These are phyloP conservation scores for Amiota communis DNA, from an alignment of 2,888 invertebrate genomes.

Conservation along the genomic window DNA sequence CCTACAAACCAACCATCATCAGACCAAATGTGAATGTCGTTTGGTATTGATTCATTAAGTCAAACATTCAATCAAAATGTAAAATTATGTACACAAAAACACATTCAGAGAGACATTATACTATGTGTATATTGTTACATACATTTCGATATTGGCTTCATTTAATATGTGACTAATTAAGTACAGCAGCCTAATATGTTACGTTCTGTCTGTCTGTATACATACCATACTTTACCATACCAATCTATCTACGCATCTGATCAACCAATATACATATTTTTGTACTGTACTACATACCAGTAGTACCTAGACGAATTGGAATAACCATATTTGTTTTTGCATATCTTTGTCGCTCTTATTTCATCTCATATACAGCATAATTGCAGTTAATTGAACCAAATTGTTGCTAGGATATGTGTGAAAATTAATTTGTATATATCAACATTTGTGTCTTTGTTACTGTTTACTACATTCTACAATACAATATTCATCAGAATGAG, in stretches of 20 bases:
- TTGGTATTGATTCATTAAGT: not conserved
- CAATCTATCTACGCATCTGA: no score
- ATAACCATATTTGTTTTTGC: not conserved
- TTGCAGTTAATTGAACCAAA: slow-evolving; percentile 58
- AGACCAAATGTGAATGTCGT: slow-evolving; percentile 23
- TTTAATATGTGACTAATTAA: slow-evolving; percentile 55
- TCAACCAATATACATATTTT: no score
- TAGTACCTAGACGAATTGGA: no score
- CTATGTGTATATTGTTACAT: not conserved
- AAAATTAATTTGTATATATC: slow-evolving; percentile 29
- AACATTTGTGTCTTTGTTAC: not conserved
- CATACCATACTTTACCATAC: not conserved
- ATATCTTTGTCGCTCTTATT: slow-evolving; percentile 24
- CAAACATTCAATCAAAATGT: slow-evolving; percentile 50
- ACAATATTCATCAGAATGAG: not conserved
- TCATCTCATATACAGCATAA: slow-evolving; percentile 32
- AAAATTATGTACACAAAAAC: not conserved
- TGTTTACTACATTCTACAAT: not conserved
- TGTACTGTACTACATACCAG: no score
- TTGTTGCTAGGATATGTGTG: slow-evolving; percentile 43
- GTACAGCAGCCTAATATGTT: slow-evolving; percentile 40
- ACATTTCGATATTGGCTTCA: slow-evolving; percentile 19
- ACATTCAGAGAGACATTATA: no score
- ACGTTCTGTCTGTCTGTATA: not conserved
- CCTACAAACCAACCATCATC: slow-evolving; percentile 19